A percentile compares a stretch with the other conserved stretches of the same genome.
Evolutionary conservation across 2,113 vertebrate species (phyloP).

Genomic region (Stegastes partitus): DNA sequence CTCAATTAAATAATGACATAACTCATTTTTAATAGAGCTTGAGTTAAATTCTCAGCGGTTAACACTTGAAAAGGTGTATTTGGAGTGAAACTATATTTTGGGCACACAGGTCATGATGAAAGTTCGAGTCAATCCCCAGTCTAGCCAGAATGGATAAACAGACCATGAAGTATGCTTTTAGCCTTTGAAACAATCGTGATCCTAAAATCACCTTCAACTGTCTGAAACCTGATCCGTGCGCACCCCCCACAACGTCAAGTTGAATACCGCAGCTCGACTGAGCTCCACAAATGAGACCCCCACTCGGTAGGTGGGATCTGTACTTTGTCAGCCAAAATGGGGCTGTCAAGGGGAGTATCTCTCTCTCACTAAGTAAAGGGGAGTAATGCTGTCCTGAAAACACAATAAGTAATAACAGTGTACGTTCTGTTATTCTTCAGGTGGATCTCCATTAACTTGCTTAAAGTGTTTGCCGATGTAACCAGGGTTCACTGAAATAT

Average conservation of each 20-base stretch:
- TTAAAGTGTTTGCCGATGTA: conserved; percentile 4
- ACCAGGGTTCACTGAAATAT: neutral
- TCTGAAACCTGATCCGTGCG: conserved; percentile 78
- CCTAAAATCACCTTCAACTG: conserved; percentile 79
- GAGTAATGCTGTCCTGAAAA: conserved; percentile 38
- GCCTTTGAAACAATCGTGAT: conserved; percentile 80
- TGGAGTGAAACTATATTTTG: conserved; percentile 63
- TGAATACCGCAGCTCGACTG: conserved; percentile 60
- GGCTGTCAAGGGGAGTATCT: conserved; percentile 63
- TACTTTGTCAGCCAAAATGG: conserved; percentile 70
- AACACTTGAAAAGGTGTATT: conserved; percentile 28
- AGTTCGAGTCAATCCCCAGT: conserved; percentile 68
- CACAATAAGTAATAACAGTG: neutral
- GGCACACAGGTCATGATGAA: conserved; percentile 48
- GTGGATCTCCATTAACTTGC: neutral
- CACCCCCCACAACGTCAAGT: conserved; percentile 74
- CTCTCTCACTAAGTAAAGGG: conserved; percentile 28
- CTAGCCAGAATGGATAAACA: conserved; percentile 74
- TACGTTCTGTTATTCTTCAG: conserved; percentile 5
- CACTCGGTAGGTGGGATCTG: conserved; percentile 71
- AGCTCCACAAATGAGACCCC: conserved; percentile 74
- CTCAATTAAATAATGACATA: conserved; percentile 13
- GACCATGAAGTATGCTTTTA: conserved; percentile 75
- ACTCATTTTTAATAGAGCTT: conserved; percentile 13
- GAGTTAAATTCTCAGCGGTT: neutral